A percentile compares a stretch with the other conserved stretches of the same genome.
Evolutionary conservation across 2,113 vertebrate genomes (phyloP).

Genomic region (Sylvilagus bachmani): DNA sequence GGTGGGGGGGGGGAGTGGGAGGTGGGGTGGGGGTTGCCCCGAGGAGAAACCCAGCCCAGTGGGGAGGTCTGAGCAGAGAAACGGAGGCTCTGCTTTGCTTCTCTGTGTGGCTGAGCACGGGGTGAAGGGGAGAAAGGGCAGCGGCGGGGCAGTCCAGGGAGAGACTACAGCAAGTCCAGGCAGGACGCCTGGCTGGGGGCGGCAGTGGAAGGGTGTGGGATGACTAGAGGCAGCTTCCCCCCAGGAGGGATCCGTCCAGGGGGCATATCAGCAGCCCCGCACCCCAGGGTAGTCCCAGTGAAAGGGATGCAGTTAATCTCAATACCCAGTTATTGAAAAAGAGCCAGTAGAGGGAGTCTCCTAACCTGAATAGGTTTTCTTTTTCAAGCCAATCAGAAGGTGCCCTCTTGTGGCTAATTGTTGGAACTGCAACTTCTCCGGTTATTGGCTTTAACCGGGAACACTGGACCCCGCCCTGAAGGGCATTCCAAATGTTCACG

Average conservation of each 20-base stretch:
- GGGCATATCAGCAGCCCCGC: background rate
- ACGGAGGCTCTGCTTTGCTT: background rate
- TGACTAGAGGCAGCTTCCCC: no score
- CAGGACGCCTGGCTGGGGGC: background rate
- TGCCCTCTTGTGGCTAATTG: background rate
- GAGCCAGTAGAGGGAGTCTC: background rate
- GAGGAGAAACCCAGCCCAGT: background rate
- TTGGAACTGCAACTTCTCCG: background rate
- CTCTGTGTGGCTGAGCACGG: background rate
- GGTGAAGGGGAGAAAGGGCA: background rate
- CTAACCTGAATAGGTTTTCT: background rate
- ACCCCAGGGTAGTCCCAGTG: background rate
- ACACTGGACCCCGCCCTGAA: no score
- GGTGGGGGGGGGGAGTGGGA: no score
- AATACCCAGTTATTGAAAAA: background rate
- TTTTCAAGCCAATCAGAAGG: background rate
- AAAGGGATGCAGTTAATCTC: background rate
- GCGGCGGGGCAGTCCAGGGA: background rate
- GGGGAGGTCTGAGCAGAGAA: background rate
- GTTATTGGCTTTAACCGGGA: background rate
- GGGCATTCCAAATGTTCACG: no score
- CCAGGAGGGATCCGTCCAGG: no score
- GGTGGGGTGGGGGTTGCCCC: fast-evolving
- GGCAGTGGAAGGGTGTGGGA: background rate
- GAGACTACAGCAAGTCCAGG: background rate